phyloP scores from a whole-genome alignment of 35 echinoderm and acorn worm genomes.

The Lytechinus pictus region DNA sequence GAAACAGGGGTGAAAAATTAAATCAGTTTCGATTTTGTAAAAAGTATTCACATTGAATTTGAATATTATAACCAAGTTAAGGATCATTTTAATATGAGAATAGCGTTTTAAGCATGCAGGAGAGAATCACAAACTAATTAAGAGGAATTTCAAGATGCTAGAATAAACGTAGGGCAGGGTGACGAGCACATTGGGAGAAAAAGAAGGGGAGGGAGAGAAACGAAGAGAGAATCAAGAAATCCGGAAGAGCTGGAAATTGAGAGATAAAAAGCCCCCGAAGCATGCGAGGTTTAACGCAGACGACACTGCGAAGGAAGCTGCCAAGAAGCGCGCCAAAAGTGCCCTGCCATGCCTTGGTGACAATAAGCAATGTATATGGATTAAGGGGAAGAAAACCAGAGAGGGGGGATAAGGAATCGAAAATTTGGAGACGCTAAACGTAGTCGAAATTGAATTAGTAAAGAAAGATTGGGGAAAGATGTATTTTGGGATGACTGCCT shows the following conservation, averaged over 20 bases:
- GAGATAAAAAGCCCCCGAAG: constrained; percentile 20
- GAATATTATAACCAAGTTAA: not conserved
- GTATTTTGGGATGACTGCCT: not conserved
- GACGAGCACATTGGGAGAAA: not conserved
- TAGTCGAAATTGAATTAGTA: constrained; percentile 14
- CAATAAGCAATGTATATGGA: not conserved
- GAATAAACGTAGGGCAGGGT: not conserved
- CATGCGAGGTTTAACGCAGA: not conserved
- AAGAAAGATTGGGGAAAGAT: not conserved
- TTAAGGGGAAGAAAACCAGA: not conserved
- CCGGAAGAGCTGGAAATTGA: constrained; percentile 46
- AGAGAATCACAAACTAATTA: not conserved
- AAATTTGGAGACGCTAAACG: constrained; percentile 4
- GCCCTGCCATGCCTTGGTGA: not conserved
- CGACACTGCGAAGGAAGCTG: not conserved
- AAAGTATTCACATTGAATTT: not conserved
- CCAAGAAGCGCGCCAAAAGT: not conserved
- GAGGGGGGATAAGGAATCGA: not conserved
- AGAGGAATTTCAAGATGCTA: not conserved
- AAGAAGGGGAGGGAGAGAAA: not conserved
- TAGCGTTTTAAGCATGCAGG: not conserved
- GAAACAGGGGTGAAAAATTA: too few species aligned
- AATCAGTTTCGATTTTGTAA: not conserved
- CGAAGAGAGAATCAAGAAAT: not conserved
- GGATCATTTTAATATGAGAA: not conserved